phyloP scores from a whole-genome alignment of 2,888 invertebrate species.

The Drosophila acutilabella region DNA sequence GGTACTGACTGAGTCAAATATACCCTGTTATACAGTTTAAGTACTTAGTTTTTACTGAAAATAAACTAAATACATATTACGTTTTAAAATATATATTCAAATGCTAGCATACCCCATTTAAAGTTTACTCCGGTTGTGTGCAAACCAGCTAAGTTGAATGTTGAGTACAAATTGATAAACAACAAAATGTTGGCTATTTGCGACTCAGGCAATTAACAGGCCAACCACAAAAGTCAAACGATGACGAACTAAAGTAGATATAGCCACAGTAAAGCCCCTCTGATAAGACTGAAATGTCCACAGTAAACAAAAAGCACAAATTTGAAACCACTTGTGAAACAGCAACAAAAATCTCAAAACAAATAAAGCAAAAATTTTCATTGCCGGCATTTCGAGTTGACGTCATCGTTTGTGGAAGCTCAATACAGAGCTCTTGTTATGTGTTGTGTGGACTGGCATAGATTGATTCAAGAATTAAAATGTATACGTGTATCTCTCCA shows the following conservation, averaged over 20 bases:
- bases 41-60: background rate
- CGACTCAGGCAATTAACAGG: conserved; percentile 48
- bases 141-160: conserved; percentile 16
- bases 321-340: conserved; percentile 7
- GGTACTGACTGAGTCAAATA: background rate
- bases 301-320: conserved; percentile 17
- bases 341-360: conserved; percentile 7
- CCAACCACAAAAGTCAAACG: conserved; percentile 25
- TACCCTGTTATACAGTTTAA: conserved; percentile 19
- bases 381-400: conserved; percentile 39
- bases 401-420: conserved; percentile 39
- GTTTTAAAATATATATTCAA: background rate
- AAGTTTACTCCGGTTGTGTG: background rate
- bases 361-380: conserved; percentile 14
- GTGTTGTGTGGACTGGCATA: conserved; percentile 22
- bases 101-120: conserved; percentile 1
- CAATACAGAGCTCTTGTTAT: conserved; percentile 15
- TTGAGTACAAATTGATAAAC: conserved; percentile 42
- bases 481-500: background rate
- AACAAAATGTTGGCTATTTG: conserved; percentile 29
- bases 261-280: conserved; percentile 12
- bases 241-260: conserved; percentile 14
- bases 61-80: no score
- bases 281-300: conserved; percentile 58
- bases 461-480: background rate